These are phyloP conservation scores for Prietella phreatophila DNA, from an alignment of 2,113 vertebrate species.

Conservation along the genomic window DNA sequence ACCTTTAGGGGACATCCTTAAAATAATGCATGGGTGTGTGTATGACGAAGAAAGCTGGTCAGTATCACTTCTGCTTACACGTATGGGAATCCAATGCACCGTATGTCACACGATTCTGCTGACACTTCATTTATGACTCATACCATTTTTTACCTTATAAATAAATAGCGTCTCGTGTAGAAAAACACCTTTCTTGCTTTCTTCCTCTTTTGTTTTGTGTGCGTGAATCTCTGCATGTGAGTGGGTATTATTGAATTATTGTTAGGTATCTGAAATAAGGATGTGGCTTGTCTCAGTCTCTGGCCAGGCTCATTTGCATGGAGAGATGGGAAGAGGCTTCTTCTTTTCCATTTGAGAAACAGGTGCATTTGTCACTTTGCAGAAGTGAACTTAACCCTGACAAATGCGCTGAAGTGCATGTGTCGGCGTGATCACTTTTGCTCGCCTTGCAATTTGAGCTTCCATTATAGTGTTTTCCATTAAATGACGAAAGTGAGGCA, in stretches of 20 bases:
- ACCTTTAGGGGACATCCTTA: neutral
- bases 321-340: slow-evolving; percentile 32
- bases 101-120: slow-evolving; percentile 1
- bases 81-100: neutral
- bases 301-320: slow-evolving; percentile 36
- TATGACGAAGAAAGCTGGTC: neutral
- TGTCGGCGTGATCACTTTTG: slow-evolving; percentile 21
- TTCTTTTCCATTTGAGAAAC: slow-evolving; percentile 44
- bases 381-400: slow-evolving; percentile 38
- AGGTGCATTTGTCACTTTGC: slow-evolving; percentile 48
- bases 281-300: slow-evolving; percentile 31
- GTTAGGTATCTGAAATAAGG: slow-evolving; percentile 44
- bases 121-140: neutral
- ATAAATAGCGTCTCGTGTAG: neutral
- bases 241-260: slow-evolving; percentile 14
- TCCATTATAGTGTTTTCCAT: slow-evolving; percentile 38
- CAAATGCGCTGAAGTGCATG: slow-evolving; percentile 28
- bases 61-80: neutral
- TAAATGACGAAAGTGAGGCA: slow-evolving; percentile 24
- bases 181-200: neutral
- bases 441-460: slow-evolving; percentile 10
- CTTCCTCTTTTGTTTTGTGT: neutral
- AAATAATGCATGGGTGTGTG: neutral
- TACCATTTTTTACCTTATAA: neutral
- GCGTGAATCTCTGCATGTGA: neutral